phyloP scores from a whole-genome alignment of 2,113 vertebrate species.

The Aspiorhynchus laticeps region DNA sequence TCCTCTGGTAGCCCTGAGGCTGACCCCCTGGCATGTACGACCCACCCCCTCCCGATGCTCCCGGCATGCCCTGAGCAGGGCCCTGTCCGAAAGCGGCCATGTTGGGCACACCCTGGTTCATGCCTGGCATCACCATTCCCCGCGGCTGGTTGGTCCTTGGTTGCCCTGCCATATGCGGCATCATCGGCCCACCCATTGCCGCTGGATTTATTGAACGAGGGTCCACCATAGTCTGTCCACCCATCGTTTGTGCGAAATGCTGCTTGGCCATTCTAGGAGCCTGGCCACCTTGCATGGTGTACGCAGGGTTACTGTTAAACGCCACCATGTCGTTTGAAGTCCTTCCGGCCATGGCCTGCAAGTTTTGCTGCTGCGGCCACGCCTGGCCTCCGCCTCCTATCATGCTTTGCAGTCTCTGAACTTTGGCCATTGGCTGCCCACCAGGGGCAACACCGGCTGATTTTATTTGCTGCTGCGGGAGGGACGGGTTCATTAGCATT shows the following conservation, averaged over 20 bases:
- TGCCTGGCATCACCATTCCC: slow-evolving; percentile 86
- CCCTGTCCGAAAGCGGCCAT: slow-evolving; percentile 86
- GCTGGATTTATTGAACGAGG: slow-evolving; percentile 86
- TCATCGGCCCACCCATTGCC: slow-evolving; percentile 85
- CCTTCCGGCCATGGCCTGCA: slow-evolving; percentile 87
- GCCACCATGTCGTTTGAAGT: slow-evolving; percentile 91
- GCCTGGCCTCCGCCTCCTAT: slow-evolving; percentile 83
- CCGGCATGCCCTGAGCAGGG: slow-evolving; percentile 77
- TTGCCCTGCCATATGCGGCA: slow-evolving; percentile 87
- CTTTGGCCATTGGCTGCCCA: slow-evolving; percentile 84
- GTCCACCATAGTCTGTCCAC: slow-evolving; percentile 76
- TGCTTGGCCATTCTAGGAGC: slow-evolving; percentile 86
- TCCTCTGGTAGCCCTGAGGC: slow-evolving; percentile 91
- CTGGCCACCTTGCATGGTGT: slow-evolving; percentile 84
- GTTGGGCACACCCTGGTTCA: slow-evolving; percentile 84
- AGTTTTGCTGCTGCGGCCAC: slow-evolving; percentile 82
- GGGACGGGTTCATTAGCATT: slow-evolving; percentile 87
- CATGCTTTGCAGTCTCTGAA: slow-evolving; percentile 90
- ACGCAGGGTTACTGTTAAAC: slow-evolving; percentile 85
- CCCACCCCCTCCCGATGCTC: slow-evolving; percentile 70
- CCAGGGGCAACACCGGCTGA: slow-evolving; percentile 62
- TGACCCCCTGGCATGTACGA: slow-evolving; percentile 82
- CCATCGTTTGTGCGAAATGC: slow-evolving; percentile 89
- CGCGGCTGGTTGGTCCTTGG: slow-evolving; percentile 86
- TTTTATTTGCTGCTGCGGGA: slow-evolving; percentile 88